Conservation (phyloP, 2,888 invertebrate species). For the Proisotoma minuta region DNA sequence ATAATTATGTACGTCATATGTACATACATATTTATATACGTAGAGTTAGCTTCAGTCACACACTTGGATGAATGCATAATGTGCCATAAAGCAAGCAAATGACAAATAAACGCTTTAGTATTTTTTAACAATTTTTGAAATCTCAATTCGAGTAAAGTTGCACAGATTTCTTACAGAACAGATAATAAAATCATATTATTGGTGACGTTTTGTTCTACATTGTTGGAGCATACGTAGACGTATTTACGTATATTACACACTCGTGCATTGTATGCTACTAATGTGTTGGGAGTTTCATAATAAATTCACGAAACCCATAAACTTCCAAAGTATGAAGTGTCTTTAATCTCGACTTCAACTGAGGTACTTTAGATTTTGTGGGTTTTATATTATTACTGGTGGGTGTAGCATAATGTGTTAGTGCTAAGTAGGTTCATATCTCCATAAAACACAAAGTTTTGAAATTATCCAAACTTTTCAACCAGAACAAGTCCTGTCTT, state of each 20-base stretch:
- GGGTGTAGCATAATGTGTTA: neutral
- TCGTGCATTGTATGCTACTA: neutral
- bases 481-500: no score
- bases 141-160: no score
- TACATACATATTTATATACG: no score
- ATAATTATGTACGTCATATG: neutral
- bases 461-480: neutral
- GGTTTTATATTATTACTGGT: neutral
- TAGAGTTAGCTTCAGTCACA: no score
- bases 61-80: neutral
- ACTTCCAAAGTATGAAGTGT: slow-evolving; percentile 1
- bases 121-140: no score
- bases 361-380: no score
- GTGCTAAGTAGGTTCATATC: neutral
- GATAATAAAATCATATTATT: neutral
- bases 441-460: neutral
- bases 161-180: neutral
- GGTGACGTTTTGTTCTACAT: no score
- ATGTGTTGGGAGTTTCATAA: slow-evolving; percentile 15
- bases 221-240: neutral
- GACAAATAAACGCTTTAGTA: neutral
- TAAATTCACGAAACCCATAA: slow-evolving; percentile 11
- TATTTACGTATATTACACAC: neutral
- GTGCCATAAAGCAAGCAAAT: neutral
- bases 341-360: slow-evolving; percentile 4